Evolutionary conservation across 2,888 invertebrate species (phyloP).

Genomic region (Panopea generosa): DNA sequence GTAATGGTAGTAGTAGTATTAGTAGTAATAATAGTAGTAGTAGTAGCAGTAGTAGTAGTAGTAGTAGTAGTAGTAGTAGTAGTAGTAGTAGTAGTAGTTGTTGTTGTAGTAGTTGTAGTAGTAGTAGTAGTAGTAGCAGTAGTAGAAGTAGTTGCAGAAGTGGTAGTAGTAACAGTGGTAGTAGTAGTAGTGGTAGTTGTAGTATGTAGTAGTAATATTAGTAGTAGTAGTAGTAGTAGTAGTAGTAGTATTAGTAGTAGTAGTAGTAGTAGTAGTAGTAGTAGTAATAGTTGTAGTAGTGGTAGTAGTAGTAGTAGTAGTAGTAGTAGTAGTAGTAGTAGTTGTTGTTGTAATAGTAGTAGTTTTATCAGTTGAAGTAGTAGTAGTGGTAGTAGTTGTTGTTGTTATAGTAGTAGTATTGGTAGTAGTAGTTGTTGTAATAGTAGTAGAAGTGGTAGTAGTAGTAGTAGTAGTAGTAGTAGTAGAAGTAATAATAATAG

Average conservation of each 20-base stretch:
- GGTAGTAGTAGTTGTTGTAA: conserved; percentile 7
- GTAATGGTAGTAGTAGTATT: too few species aligned
- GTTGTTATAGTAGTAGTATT: conserved; percentile 19
- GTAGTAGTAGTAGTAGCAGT: background rate
- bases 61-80: background rate
- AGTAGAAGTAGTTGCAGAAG: background rate
- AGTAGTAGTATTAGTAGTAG: too few species aligned
- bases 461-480: conserved; percentile 13
- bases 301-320: background rate
- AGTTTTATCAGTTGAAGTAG: conserved; percentile 13
- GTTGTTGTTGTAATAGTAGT: conserved; percentile 2
- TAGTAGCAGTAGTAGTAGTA: too few species aligned
- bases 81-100: background rate
- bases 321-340: background rate
- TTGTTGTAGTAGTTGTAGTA: too few species aligned
- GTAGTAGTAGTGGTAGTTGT: background rate
- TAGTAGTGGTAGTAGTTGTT: conserved; percentile 26
- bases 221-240: too few species aligned
- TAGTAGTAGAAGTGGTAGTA: conserved; percentile 37
- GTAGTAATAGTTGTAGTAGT: too few species aligned
- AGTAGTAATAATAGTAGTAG: too few species aligned
- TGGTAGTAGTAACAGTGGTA: too few species aligned
- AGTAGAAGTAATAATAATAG: conserved; percentile 20
- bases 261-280: too few species aligned
- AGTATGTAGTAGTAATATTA: too few species aligned